Evolutionary conservation across 2,113 vertebrate genomes (phyloP), one percentile per base, ranked within the genome.

Genomic region (Himantopus leucocephalus): DNA sequence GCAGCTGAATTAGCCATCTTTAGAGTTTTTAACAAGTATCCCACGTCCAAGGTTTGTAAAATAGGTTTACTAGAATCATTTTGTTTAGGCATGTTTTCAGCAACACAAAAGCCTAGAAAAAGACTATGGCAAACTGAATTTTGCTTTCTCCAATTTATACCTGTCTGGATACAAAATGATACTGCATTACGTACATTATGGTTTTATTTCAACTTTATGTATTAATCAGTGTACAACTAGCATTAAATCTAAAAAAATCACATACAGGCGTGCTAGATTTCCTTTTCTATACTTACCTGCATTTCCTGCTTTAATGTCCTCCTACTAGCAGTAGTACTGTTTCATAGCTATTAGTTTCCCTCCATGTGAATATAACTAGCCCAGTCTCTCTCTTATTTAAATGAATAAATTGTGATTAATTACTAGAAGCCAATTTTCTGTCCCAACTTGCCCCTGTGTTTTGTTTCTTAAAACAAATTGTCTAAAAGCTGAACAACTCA

Each of bases 1-100:
- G 99, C 99, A 55, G 99, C 99, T 29, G 99, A 99, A 97, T 97
- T 99, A 97, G 99, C 99, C 89, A 99, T 99, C 98, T 99, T 99
- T 90, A 98, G 99, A 93, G 98, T 99, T 97, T 99, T 99, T 98
- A 99, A 99, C 98, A 96, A 99, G 81, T 99, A 99, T 91, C 99
- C 99, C 6, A 94, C 95, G 27, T 97, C 99, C 78, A 99, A 99
- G 99, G 99, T 99, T 60, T 95, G 97, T 95, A 88, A 92, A 71
- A 95, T 8, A 92, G 60, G 55, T 90, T 94, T 87, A 24, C 39
- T 81, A 21, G 30, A 48, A 84, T 77, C 5, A 30, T 68, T 78
- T 71, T 41, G 13, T 76, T 8, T 85, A 26, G 70, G 26, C 6
- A 7, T 32, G 48, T 83, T 76, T 96, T 88, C 60, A 76, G 47